These are phyloP conservation scores for Megalopta genalis DNA, from an alignment of 1,140 invertebrate species.

Conservation along the genomic window DNA sequence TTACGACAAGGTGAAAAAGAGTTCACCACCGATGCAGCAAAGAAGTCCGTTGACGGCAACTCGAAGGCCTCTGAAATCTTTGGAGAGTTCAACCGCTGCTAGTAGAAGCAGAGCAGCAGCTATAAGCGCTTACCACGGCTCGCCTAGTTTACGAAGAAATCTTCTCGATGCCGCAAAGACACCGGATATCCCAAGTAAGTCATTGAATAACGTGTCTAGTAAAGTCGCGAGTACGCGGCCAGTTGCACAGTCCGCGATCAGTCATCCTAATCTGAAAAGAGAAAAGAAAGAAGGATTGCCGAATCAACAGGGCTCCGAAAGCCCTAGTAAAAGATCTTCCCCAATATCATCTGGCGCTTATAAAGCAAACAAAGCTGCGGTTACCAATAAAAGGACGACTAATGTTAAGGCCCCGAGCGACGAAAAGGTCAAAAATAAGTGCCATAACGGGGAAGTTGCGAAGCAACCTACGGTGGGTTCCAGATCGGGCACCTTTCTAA, in stretches of 20 bases:
- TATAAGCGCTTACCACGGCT: constrained; percentile 71
- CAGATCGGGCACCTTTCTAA: constrained; percentile 86
- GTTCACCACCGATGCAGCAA: constrained; percentile 71
- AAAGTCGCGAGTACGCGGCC: constrained; percentile 47
- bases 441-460: constrained; percentile 70
- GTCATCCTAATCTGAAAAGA: constrained; percentile 43
- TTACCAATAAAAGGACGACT: constrained; percentile 33
- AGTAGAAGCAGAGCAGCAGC: constrained; percentile 76
- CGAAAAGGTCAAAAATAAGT: constrained; percentile 70
- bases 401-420: constrained; percentile 60
- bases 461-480: constrained; percentile 78
- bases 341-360: constrained; percentile 70
- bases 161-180: constrained; percentile 77
- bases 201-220: constrained; percentile 47
- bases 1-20: constrained; percentile 70
- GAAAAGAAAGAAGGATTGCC: constrained; percentile 66
- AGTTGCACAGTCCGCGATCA: constrained; percentile 35
- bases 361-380: constrained; percentile 57
- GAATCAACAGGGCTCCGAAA: constrained; percentile 68
- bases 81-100: constrained; percentile 76
- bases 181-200: constrained; percentile 70
- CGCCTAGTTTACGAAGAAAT: constrained; percentile 74
- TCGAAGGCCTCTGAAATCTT: constrained; percentile 64
- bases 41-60: constrained; percentile 63
- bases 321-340: constrained; percentile 73